A percentile compares a stretch with the other conserved stretches of the same genome.
Conservation (phyloP, 2,888 invertebrate species). For the Drosophila eohydei region DNA sequence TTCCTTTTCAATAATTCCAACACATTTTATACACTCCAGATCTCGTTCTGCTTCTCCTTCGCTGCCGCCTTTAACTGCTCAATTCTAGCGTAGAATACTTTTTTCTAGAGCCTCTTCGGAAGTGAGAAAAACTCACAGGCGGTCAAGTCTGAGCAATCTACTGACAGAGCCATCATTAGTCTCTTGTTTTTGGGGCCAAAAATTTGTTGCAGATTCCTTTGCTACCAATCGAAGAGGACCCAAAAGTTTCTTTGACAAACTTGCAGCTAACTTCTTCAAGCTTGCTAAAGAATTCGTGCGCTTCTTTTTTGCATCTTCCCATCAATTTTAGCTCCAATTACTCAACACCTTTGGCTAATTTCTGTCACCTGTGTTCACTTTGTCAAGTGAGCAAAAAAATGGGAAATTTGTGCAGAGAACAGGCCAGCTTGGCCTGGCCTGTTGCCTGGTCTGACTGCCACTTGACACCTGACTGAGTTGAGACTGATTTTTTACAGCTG, state of each 20-base stretch:
- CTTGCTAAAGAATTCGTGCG: not conserved
- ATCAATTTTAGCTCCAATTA: constrained; percentile 6
- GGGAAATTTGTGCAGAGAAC: constrained; percentile 29
- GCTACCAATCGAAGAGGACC: not conserved
- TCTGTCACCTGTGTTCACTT: constrained; percentile 18
- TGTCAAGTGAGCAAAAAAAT: constrained; percentile 1
- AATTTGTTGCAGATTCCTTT: not conserved
- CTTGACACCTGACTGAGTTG: constrained; percentile 48
- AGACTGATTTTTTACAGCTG: constrained; percentile 12
- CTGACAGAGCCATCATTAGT: not conserved
- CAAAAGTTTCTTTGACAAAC: not conserved
- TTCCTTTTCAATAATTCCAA: too few relatives aligned
- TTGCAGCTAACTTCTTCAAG: not conserved
- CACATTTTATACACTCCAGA: too few relatives aligned
- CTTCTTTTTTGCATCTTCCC: too few relatives aligned
- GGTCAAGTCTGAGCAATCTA: too few relatives aligned
- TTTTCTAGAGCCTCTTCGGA: too few relatives aligned
- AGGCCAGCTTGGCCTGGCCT: not conserved
- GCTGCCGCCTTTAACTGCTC: too few relatives aligned
- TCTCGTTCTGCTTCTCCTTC: too few relatives aligned
- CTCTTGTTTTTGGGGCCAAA: not conserved
- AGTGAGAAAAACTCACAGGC: not conserved
- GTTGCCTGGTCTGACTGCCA: not conserved
- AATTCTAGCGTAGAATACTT: too few relatives aligned
- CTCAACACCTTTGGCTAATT: constrained; percentile 6